Base-by-base conservation (phyloP, 2,113 vertebrate genomes). In the Chloebia gouldiae region DNA sequence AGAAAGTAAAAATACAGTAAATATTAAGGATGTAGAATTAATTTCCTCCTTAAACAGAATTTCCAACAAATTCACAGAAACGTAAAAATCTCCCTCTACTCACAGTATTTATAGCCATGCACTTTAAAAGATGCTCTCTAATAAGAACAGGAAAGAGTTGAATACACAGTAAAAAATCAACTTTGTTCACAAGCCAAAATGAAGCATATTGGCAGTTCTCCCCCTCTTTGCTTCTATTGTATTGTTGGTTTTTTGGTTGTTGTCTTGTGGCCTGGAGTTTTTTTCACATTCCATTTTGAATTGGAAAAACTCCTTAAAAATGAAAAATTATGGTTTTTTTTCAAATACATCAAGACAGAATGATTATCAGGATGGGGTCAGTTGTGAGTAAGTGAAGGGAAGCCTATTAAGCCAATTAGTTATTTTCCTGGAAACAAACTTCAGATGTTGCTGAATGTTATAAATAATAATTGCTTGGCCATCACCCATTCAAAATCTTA, bases 161-260 rank as follows among this genome's bases (percentile, higher is more conserved):
- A 96, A 97, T 92, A 92, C 70, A 93, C 65, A 95, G 54, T 95
- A 96, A 96, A 97, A 97, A 95, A 83, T 77, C 30, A 91, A 61
- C 90, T 97, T 92, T 98, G 90, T 96, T 97, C 91, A 65, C 61
- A 91, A 77, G 87, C 90, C 96, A 96, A 94, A 97, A 97, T 95
- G 83, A 97, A 87, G 42, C 33, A 51, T 8, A 60, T 25, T 93
- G 77, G 86, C 86, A 69, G 13, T 54, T 89, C 30, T 77, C 53
- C 20, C 71, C 33, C 7, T 3, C 18, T 57, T 39, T 81, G 21
- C 51, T 51, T 39, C 53, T 88, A 33, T 47, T 80, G 42, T 47
- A 59, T 78, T 84, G n/a, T 42, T 71, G 47, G 1, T 3, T 37
- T 50, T 84, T 44, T 64, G 18, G 11, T 68, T 61, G 54, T 61